phyloP scores from a whole-genome alignment of 2,113 vertebrate species.

The Malaclemys terrapin region DNA sequence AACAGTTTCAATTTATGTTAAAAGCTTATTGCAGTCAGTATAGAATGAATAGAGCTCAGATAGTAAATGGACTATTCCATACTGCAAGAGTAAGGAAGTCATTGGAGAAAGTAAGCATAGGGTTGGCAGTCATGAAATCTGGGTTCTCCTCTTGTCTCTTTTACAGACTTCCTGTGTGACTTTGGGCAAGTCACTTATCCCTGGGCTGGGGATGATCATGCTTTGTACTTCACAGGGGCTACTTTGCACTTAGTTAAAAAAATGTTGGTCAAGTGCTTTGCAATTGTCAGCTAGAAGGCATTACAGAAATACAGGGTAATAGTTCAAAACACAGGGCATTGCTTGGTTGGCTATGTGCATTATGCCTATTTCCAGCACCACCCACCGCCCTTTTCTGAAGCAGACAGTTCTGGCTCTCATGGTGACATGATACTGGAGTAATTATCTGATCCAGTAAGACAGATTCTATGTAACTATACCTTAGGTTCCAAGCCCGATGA shows the following conservation, averaged over 20 bases:
- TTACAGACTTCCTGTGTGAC: not conserved
- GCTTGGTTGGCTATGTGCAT: not conserved
- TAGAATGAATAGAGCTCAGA: not conserved
- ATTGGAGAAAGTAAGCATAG: not conserved
- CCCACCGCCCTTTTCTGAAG: not conserved
- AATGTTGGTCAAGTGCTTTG: not conserved
- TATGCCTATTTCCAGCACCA: not conserved
- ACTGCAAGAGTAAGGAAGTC: not conserved
- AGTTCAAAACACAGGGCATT: not conserved
- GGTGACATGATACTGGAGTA: not conserved
- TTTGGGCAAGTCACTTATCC: not conserved
- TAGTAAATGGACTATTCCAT: not conserved
- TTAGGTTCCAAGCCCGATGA: not conserved
- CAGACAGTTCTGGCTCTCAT: not conserved
- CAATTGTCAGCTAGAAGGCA: not conserved
- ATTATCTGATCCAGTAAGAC: not conserved
- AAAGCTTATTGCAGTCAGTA: conserved; percentile 42
- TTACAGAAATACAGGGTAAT: not conserved
- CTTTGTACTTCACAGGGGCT: not conserved
- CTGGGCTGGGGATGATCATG: not conserved
- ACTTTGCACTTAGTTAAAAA: not conserved
- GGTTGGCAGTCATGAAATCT: not conserved
- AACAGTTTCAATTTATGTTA: not conserved
- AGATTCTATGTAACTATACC: not conserved
- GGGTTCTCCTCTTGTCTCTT: not conserved